Conservation (phyloP, 1,140 invertebrate genomes). For the Scaptomyza montana region DNA sequence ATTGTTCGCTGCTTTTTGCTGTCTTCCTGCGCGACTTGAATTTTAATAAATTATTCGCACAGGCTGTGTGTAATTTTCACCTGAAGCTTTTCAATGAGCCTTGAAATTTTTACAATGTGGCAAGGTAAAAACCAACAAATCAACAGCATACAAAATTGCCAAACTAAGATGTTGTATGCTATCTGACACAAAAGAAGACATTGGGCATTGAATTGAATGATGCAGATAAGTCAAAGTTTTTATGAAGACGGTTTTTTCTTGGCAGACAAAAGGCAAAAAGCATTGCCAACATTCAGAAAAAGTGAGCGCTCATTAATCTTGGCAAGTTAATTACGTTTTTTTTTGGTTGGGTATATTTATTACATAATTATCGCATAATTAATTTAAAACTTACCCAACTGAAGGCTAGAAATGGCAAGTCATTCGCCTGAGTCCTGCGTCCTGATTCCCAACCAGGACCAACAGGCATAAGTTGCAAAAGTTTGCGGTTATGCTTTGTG, state of each 20-base stretch:
- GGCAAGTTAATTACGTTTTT: not conserved
- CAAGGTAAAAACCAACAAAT: not conserved
- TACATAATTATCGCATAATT: slow-evolving; percentile 78
- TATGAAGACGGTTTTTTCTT: too few relatives aligned
- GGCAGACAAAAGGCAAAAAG: slow-evolving; percentile 1
- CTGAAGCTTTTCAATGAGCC: slow-evolving; percentile 72
- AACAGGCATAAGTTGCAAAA: slow-evolving; percentile 16
- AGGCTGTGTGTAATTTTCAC: slow-evolving; percentile 34
- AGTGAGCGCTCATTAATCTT: slow-evolving; percentile 9
- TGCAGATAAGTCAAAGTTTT: not conserved
- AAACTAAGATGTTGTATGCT: slow-evolving; percentile 34
- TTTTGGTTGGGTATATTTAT: slow-evolving; percentile 48
- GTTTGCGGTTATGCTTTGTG: slow-evolving; percentile 34
- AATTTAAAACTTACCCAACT: slow-evolving; percentile 63
- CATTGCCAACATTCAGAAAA: not conserved
- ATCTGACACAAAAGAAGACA: slow-evolving; percentile 18
- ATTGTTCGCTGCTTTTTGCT: slow-evolving; percentile 44
- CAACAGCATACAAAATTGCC: too few relatives aligned
- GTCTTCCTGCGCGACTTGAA: slow-evolving; percentile 44
- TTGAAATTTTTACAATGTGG: slow-evolving; percentile 55
- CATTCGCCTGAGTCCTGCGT: not conserved
- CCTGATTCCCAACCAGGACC: not conserved
- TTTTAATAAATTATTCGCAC: slow-evolving; percentile 77
- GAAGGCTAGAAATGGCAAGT: slow-evolving; percentile 11
- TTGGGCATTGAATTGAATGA: slow-evolving; percentile 25